A percentile compares a stretch with the other conserved stretches of the same genome.
phyloP scores from a whole-genome alignment of 2,113 vertebrate genomes.

The Tachysurus vachellii region DNA sequence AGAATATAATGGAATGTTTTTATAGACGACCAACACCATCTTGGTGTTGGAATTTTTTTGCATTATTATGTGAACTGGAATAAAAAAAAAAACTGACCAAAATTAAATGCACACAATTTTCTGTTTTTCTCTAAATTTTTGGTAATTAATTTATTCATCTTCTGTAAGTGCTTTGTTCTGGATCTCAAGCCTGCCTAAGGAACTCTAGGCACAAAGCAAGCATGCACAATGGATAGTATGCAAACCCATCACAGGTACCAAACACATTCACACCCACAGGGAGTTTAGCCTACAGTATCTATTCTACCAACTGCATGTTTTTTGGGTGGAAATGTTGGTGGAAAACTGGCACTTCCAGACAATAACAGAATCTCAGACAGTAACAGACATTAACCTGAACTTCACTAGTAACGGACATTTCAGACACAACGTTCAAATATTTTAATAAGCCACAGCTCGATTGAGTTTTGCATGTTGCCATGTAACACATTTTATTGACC shows the following conservation, averaged over 20 bases:
- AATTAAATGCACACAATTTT: background rate
- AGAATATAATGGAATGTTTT: conserved; percentile 24
- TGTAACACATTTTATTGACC: background rate
- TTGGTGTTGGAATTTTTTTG: background rate
- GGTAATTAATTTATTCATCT: background rate
- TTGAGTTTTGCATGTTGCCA: background rate
- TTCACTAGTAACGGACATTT: background rate
- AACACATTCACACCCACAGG: background rate
- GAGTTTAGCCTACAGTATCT: background rate
- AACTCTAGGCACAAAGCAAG: background rate
- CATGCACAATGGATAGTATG: background rate
- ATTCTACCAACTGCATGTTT: background rate
- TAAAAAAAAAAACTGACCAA: background rate
- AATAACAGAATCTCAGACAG: background rate
- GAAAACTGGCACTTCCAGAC: background rate
- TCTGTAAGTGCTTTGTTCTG: background rate
- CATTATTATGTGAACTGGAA: background rate
- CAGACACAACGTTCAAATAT: background rate
- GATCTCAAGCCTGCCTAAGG: background rate
- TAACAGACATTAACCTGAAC: too few species aligned
- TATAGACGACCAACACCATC: background rate
- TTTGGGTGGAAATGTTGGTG: background rate
- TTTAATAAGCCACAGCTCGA: background rate
- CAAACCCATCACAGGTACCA: background rate
- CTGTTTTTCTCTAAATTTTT: background rate